phyloP scores from a whole-genome alignment of 2,888 invertebrate genomes.

The Dolichomitus sp. region DNA sequence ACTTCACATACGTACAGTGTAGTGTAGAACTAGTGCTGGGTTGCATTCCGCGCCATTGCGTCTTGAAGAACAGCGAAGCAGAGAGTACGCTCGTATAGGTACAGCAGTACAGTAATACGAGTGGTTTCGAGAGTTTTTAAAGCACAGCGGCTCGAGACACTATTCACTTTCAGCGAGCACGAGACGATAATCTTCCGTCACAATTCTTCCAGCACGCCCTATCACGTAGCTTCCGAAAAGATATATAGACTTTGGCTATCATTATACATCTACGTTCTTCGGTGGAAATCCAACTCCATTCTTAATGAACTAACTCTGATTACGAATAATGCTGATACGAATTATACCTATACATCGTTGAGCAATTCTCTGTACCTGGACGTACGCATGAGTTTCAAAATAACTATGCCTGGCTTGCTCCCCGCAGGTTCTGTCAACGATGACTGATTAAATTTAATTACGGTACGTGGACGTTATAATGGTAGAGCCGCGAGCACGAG shows the following conservation, averaged over 20 bases:
- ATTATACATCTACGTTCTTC: conserved; percentile 16
- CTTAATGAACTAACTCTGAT: conserved; percentile 38
- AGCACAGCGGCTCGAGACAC: conserved; percentile 46
- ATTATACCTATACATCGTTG: conserved; percentile 24
- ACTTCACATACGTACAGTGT: background rate
- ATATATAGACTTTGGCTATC: conserved; percentile 15
- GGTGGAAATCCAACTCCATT: conserved; percentile 40
- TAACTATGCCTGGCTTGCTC: conserved; percentile 10
- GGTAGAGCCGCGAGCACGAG: conserved; percentile 35
- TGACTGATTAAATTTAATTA: conserved; percentile 69
- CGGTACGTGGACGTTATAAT: conserved; percentile 61
- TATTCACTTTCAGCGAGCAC: conserved; percentile 33
- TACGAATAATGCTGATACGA: conserved; percentile 43
- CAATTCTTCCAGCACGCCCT: conserved; percentile 35
- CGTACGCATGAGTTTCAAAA: background rate
- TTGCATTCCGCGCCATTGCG: conserved; percentile 44
- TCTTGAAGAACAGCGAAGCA: conserved; percentile 38
- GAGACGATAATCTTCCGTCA: conserved; percentile 49
- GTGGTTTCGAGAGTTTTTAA: conserved; percentile 55
- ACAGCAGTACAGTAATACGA: background rate
- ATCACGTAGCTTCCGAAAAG: conserved; percentile 14
- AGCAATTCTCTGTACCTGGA: background rate
- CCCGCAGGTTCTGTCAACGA: conserved; percentile 60
- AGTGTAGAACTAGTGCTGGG: conserved; percentile 32
- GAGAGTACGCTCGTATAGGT: background rate